Conservation (phyloP, 2,888 invertebrate genomes). For the Margaritifera margaritifera region DNA sequence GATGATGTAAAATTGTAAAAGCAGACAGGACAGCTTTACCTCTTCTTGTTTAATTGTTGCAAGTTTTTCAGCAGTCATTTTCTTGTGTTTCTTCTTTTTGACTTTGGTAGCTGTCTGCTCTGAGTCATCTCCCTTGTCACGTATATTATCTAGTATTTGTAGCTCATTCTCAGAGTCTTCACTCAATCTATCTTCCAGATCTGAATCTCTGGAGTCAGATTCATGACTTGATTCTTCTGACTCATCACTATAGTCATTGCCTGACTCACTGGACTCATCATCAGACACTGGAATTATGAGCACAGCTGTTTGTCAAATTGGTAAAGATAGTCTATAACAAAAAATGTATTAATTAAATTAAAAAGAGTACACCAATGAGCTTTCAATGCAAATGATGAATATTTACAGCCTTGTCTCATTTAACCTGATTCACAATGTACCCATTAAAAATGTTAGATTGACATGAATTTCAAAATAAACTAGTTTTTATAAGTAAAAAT, state of each 20-base stretch:
- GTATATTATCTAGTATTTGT: constrained; percentile 53
- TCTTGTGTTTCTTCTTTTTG: constrained; percentile 64
- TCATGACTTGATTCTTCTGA: constrained; percentile 5
- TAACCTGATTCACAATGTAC: too few species aligned
- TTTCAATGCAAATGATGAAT: neutral
- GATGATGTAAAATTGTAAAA: too few species aligned
- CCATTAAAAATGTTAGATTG: too few species aligned
- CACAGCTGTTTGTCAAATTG: neutral
- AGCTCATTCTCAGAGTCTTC: constrained; percentile 26
- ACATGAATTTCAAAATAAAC: too few species aligned
- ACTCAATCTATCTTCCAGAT: constrained; percentile 1
- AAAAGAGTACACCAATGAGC: neutral
- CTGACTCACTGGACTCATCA: constrained; percentile 7
- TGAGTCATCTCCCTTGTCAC: constrained; percentile 28
- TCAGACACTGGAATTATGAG: neutral
- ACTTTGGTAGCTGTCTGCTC: constrained; percentile 10
- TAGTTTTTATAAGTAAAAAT: too few species aligned
- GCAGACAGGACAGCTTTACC: constrained; percentile 22
- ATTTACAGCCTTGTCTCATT: too few species aligned
- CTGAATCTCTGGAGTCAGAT: constrained; percentile 9
- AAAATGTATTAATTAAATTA: neutral
- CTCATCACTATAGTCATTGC: neutral
- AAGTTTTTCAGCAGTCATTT: constrained; percentile 39
- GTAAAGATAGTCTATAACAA: neutral
- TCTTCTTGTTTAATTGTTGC: constrained; percentile 53